Evolutionary conservation across 2,888 invertebrate genomes (phyloP).

Genomic region (Orthonychiurus folsomi): DNA sequence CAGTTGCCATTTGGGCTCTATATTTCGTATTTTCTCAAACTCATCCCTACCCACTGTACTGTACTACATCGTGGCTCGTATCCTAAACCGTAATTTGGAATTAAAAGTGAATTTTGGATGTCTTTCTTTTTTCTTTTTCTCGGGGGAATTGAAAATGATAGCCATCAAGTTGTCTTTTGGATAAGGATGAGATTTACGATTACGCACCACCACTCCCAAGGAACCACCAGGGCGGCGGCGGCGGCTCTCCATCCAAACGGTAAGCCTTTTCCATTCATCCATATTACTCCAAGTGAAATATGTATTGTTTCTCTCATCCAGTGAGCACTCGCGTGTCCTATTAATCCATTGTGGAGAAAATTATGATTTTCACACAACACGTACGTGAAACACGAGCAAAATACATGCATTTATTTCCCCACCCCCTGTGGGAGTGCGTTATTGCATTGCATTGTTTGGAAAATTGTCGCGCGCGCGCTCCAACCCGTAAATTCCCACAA

Average conservation of each 20-base stretch:
- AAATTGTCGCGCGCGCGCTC: too few relatives aligned
- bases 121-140: neutral
- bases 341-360: neutral
- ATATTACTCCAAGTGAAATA: too few relatives aligned
- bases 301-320: too few relatives aligned
- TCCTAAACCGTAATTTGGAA: neutral
- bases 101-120: neutral
- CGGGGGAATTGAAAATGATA: constrained; percentile 11
- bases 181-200: constrained; percentile 38
- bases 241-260: constrained; percentile 1
- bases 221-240: neutral
- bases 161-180: constrained; percentile 37
- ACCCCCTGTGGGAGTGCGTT: neutral
- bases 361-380: constrained; percentile 8
- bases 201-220: constrained; percentile 27
- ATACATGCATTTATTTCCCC: constrained; percentile 6
- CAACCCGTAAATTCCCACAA: too few relatives aligned
- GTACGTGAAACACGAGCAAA: too few relatives aligned
- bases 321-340: too few relatives aligned
- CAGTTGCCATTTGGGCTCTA: too few relatives aligned
- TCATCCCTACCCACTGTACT: too few relatives aligned
- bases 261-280: neutral
- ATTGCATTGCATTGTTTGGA: neutral
- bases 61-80: too few relatives aligned
- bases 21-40: too few relatives aligned